These are phyloP conservation scores for Prinia subflava DNA, from an alignment of 2,113 vertebrate genomes.

Conservation along the genomic window DNA sequence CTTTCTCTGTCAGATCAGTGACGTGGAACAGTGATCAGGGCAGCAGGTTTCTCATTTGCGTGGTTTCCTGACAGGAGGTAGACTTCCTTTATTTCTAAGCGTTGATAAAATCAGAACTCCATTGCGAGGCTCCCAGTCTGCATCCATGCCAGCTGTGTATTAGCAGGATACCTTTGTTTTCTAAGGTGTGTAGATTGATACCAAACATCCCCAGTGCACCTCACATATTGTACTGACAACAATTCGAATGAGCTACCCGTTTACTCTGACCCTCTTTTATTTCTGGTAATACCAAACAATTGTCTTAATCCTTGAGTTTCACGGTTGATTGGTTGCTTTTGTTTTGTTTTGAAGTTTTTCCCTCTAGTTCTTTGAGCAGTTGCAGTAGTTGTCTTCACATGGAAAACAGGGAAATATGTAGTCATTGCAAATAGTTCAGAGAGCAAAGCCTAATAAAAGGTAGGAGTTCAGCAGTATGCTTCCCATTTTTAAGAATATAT, in stretches of 20 bases:
- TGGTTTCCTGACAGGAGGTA: slow-evolving; percentile 17
- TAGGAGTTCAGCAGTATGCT: background rate
- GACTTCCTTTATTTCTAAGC: background rate
- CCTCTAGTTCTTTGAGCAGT: background rate
- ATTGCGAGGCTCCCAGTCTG: background rate
- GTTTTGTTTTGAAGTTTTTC: background rate
- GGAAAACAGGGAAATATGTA: background rate
- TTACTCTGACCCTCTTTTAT: background rate
- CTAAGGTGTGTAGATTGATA: background rate
- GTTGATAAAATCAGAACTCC: background rate
- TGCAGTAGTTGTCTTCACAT: background rate
- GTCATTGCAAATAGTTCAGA: background rate
- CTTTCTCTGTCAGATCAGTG: slow-evolving; percentile 27
- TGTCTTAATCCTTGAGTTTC: background rate
- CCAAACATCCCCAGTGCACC: background rate
- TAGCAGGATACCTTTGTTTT: background rate
- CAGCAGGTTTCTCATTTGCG: background rate
- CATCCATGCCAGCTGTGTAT: background rate
- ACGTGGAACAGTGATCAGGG: slow-evolving; percentile 46
- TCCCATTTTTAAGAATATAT: background rate
- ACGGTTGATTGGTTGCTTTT: background rate
- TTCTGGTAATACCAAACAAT: background rate
- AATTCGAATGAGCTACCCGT: background rate
- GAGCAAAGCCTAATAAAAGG: background rate
- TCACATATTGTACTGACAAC: background rate